Evolutionary conservation across 2,113 vertebrate genomes (phyloP).

Genomic region (Plotosus lineatus): DNA sequence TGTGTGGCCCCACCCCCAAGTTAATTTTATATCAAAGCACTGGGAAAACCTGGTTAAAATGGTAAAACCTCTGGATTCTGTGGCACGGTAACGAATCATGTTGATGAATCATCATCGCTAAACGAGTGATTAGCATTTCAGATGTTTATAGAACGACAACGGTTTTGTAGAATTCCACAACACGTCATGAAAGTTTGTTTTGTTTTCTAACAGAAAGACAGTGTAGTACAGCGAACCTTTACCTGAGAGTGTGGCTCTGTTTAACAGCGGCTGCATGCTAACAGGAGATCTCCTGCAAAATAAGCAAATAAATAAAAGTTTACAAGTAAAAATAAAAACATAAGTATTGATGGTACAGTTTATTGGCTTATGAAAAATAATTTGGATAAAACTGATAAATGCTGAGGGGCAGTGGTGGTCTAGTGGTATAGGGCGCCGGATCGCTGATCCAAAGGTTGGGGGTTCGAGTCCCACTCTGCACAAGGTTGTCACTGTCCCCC

Average conservation of each 20-base stretch:
- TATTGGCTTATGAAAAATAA: background rate
- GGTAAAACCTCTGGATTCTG: background rate
- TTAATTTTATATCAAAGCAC: background rate
- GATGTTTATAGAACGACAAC: background rate
- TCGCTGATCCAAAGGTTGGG: too few relatives aligned
- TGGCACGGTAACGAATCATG: background rate
- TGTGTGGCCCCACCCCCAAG: background rate
- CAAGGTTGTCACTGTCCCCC: too few relatives aligned
- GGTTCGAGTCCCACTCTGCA: too few relatives aligned
- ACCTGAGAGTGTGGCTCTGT: slow-evolving; percentile 90
- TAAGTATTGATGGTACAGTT: background rate
- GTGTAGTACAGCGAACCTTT: slow-evolving; percentile 44
- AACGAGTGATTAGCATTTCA: background rate
- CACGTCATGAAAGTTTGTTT: background rate
- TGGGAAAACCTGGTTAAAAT: background rate
- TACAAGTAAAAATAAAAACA: background rate
- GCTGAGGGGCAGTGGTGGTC: too few relatives aligned
- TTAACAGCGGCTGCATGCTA: slow-evolving; percentile 79
- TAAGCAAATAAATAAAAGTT: background rate
- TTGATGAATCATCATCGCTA: too few relatives aligned
- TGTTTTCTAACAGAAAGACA: background rate
- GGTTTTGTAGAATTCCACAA: background rate
- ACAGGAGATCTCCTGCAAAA: slow-evolving; percentile 85
- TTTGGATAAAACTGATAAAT: background rate
- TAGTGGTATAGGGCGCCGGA: too few relatives aligned